Conservation (phyloP, 2,113 vertebrate genomes). For the Sapayoa aenigma region DNA sequence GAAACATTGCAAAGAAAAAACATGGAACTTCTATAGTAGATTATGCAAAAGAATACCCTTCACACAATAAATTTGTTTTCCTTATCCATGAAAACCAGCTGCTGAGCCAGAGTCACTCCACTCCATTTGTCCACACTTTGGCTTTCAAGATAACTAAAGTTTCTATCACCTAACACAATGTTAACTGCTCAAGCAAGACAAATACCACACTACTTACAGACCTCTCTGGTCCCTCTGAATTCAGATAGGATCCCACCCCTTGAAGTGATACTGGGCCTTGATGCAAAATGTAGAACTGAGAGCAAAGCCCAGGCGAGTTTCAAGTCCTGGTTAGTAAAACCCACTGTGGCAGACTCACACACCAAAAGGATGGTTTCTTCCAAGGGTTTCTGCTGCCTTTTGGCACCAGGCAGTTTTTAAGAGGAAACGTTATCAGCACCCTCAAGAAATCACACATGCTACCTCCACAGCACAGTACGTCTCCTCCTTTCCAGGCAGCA, state of each 20-base stretch:
- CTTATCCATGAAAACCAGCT: conserved; percentile 45
- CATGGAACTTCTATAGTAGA: conserved; percentile 18
- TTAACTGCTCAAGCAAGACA: neutral
- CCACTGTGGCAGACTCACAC: neutral
- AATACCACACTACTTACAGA: neutral
- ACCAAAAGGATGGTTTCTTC: neutral
- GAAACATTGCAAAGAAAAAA: neutral
- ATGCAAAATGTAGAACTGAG: conserved; percentile 22
- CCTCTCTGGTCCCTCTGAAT: neutral
- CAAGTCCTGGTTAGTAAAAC: neutral
- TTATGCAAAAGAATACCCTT: conserved; percentile 33
- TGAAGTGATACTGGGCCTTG: neutral
- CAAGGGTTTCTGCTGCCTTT: neutral
- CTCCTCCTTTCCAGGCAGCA: neutral
- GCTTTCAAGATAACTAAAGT: neutral
- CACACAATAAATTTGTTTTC: conserved; percentile 5
- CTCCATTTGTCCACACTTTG: neutral
- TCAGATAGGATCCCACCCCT: neutral
- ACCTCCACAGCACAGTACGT: accelerated
- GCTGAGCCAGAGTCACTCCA: conserved; percentile 15
- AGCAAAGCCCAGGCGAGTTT: neutral
- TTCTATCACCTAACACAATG: neutral
- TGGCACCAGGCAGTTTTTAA: neutral
- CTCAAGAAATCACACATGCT: neutral
- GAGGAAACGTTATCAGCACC: neutral